Base-by-base conservation (phyloP, 2,113 vertebrate genomes). In the Cyrtonyx montezumae region DNA sequence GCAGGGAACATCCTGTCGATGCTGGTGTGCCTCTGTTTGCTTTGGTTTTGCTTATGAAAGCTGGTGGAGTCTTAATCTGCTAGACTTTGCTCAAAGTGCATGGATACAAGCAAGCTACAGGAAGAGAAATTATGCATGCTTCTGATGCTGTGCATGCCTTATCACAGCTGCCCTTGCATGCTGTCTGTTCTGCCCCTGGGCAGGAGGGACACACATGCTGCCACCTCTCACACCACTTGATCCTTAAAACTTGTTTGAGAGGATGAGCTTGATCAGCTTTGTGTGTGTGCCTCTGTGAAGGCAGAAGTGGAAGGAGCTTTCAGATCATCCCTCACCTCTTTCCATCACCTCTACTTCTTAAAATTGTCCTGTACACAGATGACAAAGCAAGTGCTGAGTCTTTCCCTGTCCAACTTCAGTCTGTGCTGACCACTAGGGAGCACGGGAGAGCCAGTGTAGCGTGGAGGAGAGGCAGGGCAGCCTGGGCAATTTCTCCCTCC, bases 371-470 rank as follows among this genome's bases (percentile, higher is more conserved):
- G 45, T 84, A 37, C 4, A 4, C 10, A 26, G 30, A 78, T 66
- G 22, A 8, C 8, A 0, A 42, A 73, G 53, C 17, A 51, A 82
- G 87, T 87, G 37, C 61, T 62, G 87, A 77, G 51, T 46, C 22
- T 63, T 74, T 49, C 18, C 55, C 45, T 28, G 30, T 59, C 69
- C 58, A 37, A 8, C 88, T 83, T 45, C 40, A 45, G 80, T 87
- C 36, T 61, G 18, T 66, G 87, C 37, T 85, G 82, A 94, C 96
- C 97, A 87, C 97, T 80, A 97, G 97, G 93, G 94, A 96, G 96
- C 96, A 62, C 22, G 88, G 84, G 89, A 97, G 97, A 97, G 94
- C 95, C 91, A 70, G 70, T 9, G 1, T 56, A 36, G 81, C 62
- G 3, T 19, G 69, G 85, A 67, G 84, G 62, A 95, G 94, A 96